Evolutionary conservation across 1,140 invertebrate genomes (phyloP), one percentile per base, ranked within the genome.

Genomic region (Zaprionus lachaisei): DNA sequence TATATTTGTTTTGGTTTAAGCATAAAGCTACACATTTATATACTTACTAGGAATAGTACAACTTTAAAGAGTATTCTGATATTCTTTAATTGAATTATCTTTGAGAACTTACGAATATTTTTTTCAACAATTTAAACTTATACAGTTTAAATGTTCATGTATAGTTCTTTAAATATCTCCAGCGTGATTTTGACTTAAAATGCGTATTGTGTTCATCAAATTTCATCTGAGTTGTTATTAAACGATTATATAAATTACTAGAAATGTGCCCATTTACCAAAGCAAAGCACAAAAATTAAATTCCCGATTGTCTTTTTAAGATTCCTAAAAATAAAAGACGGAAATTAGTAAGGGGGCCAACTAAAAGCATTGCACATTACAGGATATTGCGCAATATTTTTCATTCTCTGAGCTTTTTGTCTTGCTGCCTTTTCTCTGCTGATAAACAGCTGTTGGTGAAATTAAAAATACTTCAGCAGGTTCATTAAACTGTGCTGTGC

Each of bases 401-500:
- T 24, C 5, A 31, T 38, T n/a, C 31, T 44, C 20, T 22, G n/a
- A 22, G 15, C n/a, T 47, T 60, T 44, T 26, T 41, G 22, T 41
- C 2, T 20, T 38, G 14, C 37, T 38, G 37, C 37, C 14, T 15
- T 38, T 15, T 38, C 7, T 15, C n/a, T 47, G 41, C 41, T 47
- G 41, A 47, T n/a, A 22, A 72, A 62, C 57, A 61, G 57, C 61
- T 64, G 63, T 62, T 64, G 63, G 38, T 60, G 47, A 67, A 31
- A 77, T 55, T 63, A 72, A 44, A 73, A 67, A 72, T 68, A 68
- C 56, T 69, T 60, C 55, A 26, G 47, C 60, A 78, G 72, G 77
- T 77, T 79, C 77, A 79, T 72, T 79, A 77, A 79, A 79, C 77
- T 72, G 61, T 28, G 22, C 56, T 44, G 31, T 51, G 55, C 63